Evolutionary conservation across 2,888 invertebrate genomes (phyloP), one percentile per base, ranked within the genome.

Genomic region (Allygus modestus): DNA sequence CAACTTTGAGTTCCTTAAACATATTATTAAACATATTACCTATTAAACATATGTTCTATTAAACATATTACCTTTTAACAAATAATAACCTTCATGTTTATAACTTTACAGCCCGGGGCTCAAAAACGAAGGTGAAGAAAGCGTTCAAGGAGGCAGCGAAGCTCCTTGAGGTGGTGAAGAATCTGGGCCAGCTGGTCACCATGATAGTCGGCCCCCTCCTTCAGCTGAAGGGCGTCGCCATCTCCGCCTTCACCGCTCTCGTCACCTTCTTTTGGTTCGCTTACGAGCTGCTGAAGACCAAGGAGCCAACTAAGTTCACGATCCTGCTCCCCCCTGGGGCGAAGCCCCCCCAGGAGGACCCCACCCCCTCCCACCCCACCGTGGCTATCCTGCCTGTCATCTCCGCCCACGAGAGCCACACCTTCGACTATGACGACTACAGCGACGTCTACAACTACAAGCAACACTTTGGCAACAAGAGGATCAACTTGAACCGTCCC

Each of bases 251-350:
- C 65, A 65, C 26, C 1, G 65, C 65, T 2, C 26, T 65, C 17
- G 17, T 65, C 31, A 65, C 65, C 65, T 65, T 65, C 65, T 65
- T 65, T 28, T 65, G 65, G 65, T 65, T 65, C 31, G 28, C 20
- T 4, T 65, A 65, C 65, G 65, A 65, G 31, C 26, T 65, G 26
- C 26, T 65, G 12, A 28, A 31, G 31, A 28, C 26, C 65, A 65
- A 65, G 65, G 65, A 65, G 31, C 65, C 65, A 28, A 28, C 65
- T 28, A 28, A 65, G 31, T 0, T 65, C 9, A 15, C 65, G 15
- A 12, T 65, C 9, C 11, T 28, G 65, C 31, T 65, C 31, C 65
- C 28, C 17, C 20, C 54, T n/a, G 23, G 54, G 31, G 15, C 15
- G 5, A 26, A 28, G 65, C 11, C 1, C 0, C 65, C 1, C 15